Conservation (phyloP, 2,888 invertebrate genomes). For the Drosophila flavopinicola region DNA sequence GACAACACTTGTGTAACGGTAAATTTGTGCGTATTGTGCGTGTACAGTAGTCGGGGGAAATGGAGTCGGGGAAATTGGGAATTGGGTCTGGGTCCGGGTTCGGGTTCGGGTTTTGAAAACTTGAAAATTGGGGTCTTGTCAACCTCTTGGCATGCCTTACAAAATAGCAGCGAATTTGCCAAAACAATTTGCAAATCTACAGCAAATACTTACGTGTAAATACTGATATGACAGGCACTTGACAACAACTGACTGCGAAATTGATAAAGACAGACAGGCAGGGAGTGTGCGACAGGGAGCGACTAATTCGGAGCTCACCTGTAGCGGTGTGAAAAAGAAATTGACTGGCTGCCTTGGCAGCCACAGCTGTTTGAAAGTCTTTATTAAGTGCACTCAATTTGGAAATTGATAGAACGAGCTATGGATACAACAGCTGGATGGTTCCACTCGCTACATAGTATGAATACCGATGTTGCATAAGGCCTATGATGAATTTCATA, state of each 20-base stretch:
- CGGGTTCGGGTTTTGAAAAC: constrained; percentile 4
- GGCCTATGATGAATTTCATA: too few species aligned
- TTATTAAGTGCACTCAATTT: constrained; percentile 42
- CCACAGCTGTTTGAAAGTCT: constrained; percentile 48
- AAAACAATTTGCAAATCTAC: constrained; percentile 82
- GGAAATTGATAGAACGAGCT: constrained; percentile 2
- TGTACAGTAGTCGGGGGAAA: constrained; percentile 28
- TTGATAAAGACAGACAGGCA: constrained; percentile 44
- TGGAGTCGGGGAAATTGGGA: too few species aligned
- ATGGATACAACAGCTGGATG: background rate
- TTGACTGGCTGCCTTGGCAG: constrained; percentile 38
- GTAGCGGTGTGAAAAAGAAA: constrained; percentile 32
- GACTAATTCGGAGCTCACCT: constrained; percentile 48
- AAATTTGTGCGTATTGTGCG: constrained; percentile 77
- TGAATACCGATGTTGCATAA: too few species aligned
- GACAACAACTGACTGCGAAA: constrained; percentile 48
- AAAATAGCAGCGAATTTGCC: constrained; percentile 80
- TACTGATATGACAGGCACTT: constrained; percentile 80
- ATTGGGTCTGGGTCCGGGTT: background rate
- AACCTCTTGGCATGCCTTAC: constrained; percentile 59
- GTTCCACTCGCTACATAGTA: background rate
- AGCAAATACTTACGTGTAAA: constrained; percentile 75
- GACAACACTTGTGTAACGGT: constrained; percentile 78
- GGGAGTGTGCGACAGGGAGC: background rate
- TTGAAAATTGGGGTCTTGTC: constrained; percentile 45